Evolutionary conservation across 2,797 vertebrate species (phyloP), one percentile per base, ranked within the genome.

Genomic region (Brachymystax lenok): DNA sequence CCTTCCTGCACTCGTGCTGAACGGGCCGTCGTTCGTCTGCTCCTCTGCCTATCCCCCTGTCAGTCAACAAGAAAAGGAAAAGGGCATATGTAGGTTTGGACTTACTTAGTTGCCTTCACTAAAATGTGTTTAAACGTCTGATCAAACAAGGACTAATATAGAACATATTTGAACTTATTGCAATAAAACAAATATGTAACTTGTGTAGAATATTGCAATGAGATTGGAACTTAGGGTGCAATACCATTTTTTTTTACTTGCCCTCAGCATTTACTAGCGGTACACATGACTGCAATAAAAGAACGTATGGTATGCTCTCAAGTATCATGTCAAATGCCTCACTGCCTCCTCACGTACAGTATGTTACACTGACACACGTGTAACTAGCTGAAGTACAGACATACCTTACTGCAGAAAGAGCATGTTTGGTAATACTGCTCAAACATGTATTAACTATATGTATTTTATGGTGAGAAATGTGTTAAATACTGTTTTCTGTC

Each of bases 41-140:
- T 89, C 85, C 84, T 94, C 17, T 79, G 71, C 67, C 81, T 86
- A 74, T 91, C 90, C 88, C 88, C 88, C 95, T 95, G 92, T 88
- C 82, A 75, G 73, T 59, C 54, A 80, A 80, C 83, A 80, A 89
- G 68, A 74, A 6, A 64, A 77, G 81, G 75, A 73, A 83, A 75
- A 79, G 61, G 71, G 88, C 76, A 81, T 70, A 33, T 12, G 52
- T 46, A 46, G 40, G 40, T 59, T 59, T 19, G 17, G 19, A 59
- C 17, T 17, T 19, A 21, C 2, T 19, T n/a, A 56, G 54, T 56
- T 56, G 16, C 19, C 16, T 19, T n/a, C 14, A 75, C 8, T 40
- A 40, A 40, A 66, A 73, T 33, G 35, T 24, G 63, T 50, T 28
- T 74, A 69, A 40, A n/a, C 40, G 12, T 46, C 40, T 13, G 40